A percentile compares a stretch with the other conserved stretches of the same genome.
phyloP scores from a whole-genome alignment of 2,888 invertebrate genomes.

The Ceraclea dissimilis region DNA sequence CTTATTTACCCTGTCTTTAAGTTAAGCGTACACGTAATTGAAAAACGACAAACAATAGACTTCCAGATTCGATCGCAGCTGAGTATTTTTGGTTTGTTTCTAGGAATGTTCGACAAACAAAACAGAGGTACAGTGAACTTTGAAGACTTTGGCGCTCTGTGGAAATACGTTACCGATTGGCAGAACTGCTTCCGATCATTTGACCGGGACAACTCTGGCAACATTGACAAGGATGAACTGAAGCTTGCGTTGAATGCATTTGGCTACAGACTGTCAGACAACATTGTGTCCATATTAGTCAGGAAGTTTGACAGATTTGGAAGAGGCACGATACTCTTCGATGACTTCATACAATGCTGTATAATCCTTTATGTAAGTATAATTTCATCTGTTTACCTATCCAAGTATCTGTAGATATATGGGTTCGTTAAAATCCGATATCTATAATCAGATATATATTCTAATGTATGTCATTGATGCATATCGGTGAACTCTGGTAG shows the following conservation, averaged over 20 bases:
- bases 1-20: too few species aligned
- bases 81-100: conserved; percentile 34
- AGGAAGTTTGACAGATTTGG: conserved; percentile 92
- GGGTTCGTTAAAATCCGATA: too few species aligned
- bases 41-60: too few species aligned
- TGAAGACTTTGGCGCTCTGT: conserved; percentile 90
- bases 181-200: conserved; percentile 91
- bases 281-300: conserved; percentile 70
- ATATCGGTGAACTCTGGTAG: too few species aligned
- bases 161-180: conserved; percentile 99
- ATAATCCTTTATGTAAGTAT: conserved; percentile 83
- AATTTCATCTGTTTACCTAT: conserved; percentile 2
- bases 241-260: conserved; percentile 84
- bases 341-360: conserved; percentile 97
- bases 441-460: too few species aligned
- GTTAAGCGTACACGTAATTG: too few species aligned
- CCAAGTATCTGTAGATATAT: too few species aligned
- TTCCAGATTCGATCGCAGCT: too few species aligned
- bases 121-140: conserved; percentile 86
- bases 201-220: conserved; percentile 87
- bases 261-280: conserved; percentile 80
- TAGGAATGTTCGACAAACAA: conserved; percentile 90
- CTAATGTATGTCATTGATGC: too few species aligned
- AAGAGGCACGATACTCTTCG: conserved; percentile 87
- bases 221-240: conserved; percentile 87